Percentiles rank a stretch among this genome's conserved stretches.
Evolutionary conservation across 2,888 invertebrate species (phyloP).

Genomic region (Leucophora obtusa): DNA sequence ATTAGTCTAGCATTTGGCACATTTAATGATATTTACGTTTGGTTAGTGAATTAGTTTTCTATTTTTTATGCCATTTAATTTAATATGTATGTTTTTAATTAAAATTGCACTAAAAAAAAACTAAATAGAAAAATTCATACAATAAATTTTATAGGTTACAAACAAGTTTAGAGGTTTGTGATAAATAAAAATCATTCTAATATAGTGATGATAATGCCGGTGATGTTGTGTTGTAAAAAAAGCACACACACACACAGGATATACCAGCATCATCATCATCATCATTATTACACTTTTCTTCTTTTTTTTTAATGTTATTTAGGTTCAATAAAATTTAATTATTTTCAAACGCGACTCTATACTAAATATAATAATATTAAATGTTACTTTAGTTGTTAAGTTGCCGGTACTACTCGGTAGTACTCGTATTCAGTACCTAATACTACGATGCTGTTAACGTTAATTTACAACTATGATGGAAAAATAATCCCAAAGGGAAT

Average conservation of each 20-base stretch:
- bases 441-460: constrained; percentile 43
- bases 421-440: background rate
- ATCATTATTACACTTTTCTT: constrained; percentile 23
- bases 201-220: background rate
- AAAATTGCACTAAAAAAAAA: constrained; percentile 63
- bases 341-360: constrained; percentile 50
- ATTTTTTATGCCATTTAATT: constrained; percentile 41
- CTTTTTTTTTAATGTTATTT: constrained; percentile 52
- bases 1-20: constrained; percentile 59
- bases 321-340: constrained; percentile 65
- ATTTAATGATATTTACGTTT: constrained; percentile 49
- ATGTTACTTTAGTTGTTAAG: constrained; percentile 3
- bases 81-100: constrained; percentile 71
- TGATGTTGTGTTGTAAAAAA: background rate
- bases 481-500: constrained; percentile 40
- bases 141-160: constrained; percentile 39
- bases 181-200: background rate
- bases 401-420: constrained; percentile 35
- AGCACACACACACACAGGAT: background rate
- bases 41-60: background rate
- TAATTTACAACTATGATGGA: constrained; percentile 58
- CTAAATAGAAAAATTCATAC: background rate
- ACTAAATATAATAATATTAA: background rate
- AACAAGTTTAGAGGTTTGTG: constrained; percentile 7
- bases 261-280: constrained; percentile 46